Base-by-base conservation (phyloP, 2,888 invertebrate species). In the Noctua pronuba region DNA sequence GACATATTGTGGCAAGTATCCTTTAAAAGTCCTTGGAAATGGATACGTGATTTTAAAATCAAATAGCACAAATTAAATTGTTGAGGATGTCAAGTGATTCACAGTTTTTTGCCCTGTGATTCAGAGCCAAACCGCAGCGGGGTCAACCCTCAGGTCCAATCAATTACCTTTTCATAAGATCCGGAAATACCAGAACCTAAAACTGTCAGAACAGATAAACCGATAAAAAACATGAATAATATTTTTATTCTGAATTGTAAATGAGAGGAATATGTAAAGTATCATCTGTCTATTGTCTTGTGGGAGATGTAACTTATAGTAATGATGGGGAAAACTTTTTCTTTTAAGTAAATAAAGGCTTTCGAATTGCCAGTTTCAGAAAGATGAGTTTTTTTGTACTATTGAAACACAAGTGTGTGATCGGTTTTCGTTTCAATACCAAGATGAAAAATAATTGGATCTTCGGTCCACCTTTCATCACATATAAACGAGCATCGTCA, bases 241-340 rank as follows among this genome's bases (percentile, higher is more conserved):
- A 78, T 83, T 72, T 75, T 73, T 73, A 64, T 71, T 75, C 52
- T 68, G 84, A 84, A 82, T 82, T 73, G 75, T 78, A 86, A 86
- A 84, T 84, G 83, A 78, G 86, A 85, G 78, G 71, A 86, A 84
- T 82, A 86, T 84, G 86, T 86, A 78, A 84, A 86, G 78, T 82
- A 73, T 71, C 73, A 71, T 78, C 66, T 65, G 73, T 67, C 70
- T 75, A 85, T 85, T 85, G 77, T 83, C 78, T 83, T 71, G 73
- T 67, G 73, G 52, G 70, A 78, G 58, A 71, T 60, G 64, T 84
- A 69, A 75, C 64, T 64, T 73, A 52, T 71, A 68, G 41, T 76
- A 73, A 74, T 73, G 73, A 35, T 13, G 62, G 55, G 55, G 60
- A 52, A 69, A 85, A 70, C 49, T 64, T 62, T 62, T 62, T 69